A percentile compares a stretch with the other conserved stretches of the same genome.
These are phyloP conservation scores for Cherax quadricarinatus DNA, from an alignment of 1,140 invertebrate species.

Conservation along the genomic window DNA sequence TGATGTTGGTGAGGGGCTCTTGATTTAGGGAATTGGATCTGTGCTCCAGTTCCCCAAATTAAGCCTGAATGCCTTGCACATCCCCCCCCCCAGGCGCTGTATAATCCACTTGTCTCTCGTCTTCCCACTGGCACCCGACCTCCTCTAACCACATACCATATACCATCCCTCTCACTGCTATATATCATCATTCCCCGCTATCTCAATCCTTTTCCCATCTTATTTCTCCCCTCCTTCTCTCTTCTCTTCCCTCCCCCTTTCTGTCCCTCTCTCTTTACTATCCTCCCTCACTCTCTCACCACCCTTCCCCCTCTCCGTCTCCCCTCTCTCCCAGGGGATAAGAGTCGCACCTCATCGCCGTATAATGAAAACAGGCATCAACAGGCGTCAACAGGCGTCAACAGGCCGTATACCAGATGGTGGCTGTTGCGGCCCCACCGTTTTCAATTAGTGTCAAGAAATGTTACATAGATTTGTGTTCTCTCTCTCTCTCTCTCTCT, in stretches of 20 bases:
- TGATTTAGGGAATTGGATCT: too few relatives aligned
- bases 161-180: not conserved
- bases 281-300: not conserved
- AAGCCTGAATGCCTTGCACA: too few relatives aligned
- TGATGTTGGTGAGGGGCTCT: too few relatives aligned
- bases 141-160: not conserved
- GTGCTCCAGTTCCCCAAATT: too few relatives aligned
- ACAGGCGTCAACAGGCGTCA: not conserved
- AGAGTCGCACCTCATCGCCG: not conserved
- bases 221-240: not conserved
- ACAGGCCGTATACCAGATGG: not conserved
- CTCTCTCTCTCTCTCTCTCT: not conserved
- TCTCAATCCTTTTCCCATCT: not conserved
- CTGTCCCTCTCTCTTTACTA: not conserved
- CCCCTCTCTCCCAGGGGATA: not conserved
- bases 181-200: not conserved
- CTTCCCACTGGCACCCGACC: not conserved
- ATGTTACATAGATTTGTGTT: not conserved
- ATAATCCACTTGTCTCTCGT: not conserved
- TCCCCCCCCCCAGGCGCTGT: too few relatives aligned
- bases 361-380: constrained; percentile 13
- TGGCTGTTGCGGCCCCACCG: not conserved
- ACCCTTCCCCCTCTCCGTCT: not conserved
- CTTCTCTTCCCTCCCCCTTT: not conserved
- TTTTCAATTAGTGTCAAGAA: not conserved